Evolutionary conservation across 2,113 vertebrate genomes (phyloP), one percentile per base, ranked within the genome.

Genomic region (Cyanocitta stelleri): DNA sequence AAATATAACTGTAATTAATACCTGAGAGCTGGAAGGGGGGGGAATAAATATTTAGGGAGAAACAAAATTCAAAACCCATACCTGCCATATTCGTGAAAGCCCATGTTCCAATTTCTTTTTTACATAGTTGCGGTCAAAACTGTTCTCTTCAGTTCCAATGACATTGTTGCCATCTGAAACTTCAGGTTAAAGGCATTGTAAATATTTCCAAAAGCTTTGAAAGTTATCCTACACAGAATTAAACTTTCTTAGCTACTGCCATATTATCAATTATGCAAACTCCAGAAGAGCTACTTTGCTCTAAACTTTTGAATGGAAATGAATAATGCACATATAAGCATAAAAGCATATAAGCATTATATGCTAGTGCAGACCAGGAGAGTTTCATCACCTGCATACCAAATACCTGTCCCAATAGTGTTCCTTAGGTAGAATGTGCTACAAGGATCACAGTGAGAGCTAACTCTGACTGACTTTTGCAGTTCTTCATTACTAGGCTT

Each of bases 101-200:
- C 99, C 99, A 4, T 99, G 99, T 87, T 99, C 99, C 80, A 99
- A 96, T 87, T 99, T 99, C 98, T 99, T 99, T 97, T 99, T 99
- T n/a, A 99, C 98, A 15, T 99, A 99, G 95, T 98, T 99, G 86
- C 98, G 99, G 96, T 99, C 99, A 97, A 99, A 99, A 78, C 97
- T 98, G 37, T 97, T 96, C 95, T 99, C 99, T 78, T 99, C 99
- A 3, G 98, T 67, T 78, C 95, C 96, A 43, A 96, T 52, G 39
- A 93, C 95, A 55, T 79, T 98, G 89, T 59, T 98, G 77, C 98
- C 97, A 95, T 98, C 98, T 98, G 95, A 95, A 98, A 98, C 74
- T 96, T 79, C 93, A 90, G 52, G 67, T 63, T 80, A 92, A 96
- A 94, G 18, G 52, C 56, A 35, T 3, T 27, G 77, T 4, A 85